Evolutionary conservation across 2,888 invertebrate genomes (phyloP).

Genomic region (Sinopyrophorus schimmeli): DNA sequence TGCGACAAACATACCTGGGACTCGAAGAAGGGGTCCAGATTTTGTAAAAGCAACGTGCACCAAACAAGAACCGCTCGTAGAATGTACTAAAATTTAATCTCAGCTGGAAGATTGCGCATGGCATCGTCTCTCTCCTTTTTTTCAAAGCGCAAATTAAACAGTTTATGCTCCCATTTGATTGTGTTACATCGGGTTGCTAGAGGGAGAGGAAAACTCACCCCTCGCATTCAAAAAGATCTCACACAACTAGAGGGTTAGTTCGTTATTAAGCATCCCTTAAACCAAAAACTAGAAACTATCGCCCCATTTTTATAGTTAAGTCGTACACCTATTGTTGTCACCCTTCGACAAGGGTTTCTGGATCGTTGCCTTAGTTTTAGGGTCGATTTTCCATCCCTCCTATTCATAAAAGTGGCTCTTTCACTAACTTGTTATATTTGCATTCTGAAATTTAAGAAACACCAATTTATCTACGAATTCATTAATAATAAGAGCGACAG

Average conservation of each 20-base stretch:
- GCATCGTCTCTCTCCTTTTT: slow-evolving; percentile 16
- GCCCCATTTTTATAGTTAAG: slow-evolving; percentile 19
- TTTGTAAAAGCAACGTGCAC: slow-evolving; percentile 21
- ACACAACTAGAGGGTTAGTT: slow-evolving; percentile 2
- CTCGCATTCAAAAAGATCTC: background rate
- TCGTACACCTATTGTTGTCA: slow-evolving; percentile 16
- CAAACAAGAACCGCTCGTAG: slow-evolving; percentile 21
- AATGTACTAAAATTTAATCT: slow-evolving; percentile 31
- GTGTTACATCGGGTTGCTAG: no score
- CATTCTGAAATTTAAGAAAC: no score
- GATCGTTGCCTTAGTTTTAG: background rate
- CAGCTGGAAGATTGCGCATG: slow-evolving; percentile 28
- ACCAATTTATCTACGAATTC: no score
- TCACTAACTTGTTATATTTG: no score
- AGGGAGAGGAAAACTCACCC: slow-evolving; percentile 7
- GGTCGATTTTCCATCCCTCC: slow-evolving; percentile 7
- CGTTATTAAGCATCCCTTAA: no score
- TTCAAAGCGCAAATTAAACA: slow-evolving; percentile 18
- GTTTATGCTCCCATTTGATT: slow-evolving; percentile 9
- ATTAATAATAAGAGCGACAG: no score
- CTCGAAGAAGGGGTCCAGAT: no score
- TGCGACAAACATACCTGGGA: no score
- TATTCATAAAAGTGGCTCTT: no score
- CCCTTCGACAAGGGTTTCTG: slow-evolving; percentile 12
- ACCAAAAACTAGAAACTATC: no score